A percentile compares a stretch with the other conserved stretches of the same genome.
phyloP scores from a whole-genome alignment of 2,113 vertebrate genomes.

The Engraulis encrasicolus region DNA sequence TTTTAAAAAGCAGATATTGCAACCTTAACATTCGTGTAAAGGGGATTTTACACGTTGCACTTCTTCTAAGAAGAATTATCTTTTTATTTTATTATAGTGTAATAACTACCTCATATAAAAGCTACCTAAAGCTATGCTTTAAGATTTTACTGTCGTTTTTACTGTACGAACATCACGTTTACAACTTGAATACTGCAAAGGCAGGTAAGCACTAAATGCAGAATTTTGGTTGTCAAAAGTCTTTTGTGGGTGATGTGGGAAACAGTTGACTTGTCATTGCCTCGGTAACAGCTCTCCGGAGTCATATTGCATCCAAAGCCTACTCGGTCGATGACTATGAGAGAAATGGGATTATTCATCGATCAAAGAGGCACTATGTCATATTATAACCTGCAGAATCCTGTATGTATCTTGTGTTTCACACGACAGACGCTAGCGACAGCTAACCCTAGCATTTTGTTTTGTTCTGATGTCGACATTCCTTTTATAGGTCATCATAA shows the following conservation, averaged over 20 bases:
- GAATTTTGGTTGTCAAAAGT: neutral
- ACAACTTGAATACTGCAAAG: constrained; percentile 77
- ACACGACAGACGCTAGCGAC: constrained; percentile 13
- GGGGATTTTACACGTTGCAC: constrained; percentile 72
- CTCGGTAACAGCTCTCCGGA: neutral
- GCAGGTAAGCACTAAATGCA: constrained; percentile 70
- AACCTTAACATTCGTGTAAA: constrained; percentile 66
- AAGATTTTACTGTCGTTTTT: constrained; percentile 70
- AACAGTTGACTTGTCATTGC: neutral
- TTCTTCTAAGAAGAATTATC: constrained; percentile 84
- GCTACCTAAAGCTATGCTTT: constrained; percentile 81
- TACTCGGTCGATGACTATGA: neutral
- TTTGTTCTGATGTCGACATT: constrained; percentile 14
- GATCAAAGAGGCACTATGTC: neutral
- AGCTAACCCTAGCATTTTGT: constrained; percentile 15
- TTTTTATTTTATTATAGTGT: constrained; percentile 73
- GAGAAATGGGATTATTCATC: neutral
- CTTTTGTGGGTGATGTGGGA: constrained; percentile 10
- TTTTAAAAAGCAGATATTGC: constrained; percentile 66
- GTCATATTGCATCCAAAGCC: neutral
- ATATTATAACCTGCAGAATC: neutral
- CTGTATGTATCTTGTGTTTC: neutral
- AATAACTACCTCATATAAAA: constrained; percentile 80
- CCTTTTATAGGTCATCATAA: constrained; percentile 14
- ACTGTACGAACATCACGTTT: constrained; percentile 75